Base-by-base conservation (phyloP, 2,113 vertebrate species). In the Murina feae region DNA sequence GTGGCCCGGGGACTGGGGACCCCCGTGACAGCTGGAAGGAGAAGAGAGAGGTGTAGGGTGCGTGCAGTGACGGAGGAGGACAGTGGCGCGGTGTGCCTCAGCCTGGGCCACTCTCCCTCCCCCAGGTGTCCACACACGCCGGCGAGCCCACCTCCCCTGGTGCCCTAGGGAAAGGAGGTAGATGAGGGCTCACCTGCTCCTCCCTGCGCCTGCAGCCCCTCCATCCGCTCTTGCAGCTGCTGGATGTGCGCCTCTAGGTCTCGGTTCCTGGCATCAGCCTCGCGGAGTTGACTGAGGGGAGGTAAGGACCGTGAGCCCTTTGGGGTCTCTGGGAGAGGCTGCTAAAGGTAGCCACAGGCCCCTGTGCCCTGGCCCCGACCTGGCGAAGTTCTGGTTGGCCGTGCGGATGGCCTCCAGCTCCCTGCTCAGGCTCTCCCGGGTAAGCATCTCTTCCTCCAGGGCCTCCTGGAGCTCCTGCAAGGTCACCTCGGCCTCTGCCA, bases 21-120 rank as follows among this genome's bases (percentile, higher is more conserved):
- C 96, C 97, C 96, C 68, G 95, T 97, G 96, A 97, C 93, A 90
- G 97, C 97, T 97, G 97, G 93, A 98, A 98, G 97, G 95, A 97
- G 97, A 98, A 98, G 96, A 97, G 90, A 98, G 51, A 97, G 78
- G 94, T 90, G 69, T 95, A 97, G 95, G 93, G 83, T 9, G 83
- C 35, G 92, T 95, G 84, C 76, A 94, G 74, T 86, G 84, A 21
- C 28, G 10, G 47, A 81, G 83, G 60, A 95, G 75, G 95, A 93
- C 84, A 30, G 92, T 89, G 91, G 78, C 39, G 91, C 25, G 49
- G 95, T 86, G 90, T 96, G 94, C 89, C 90, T 92, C 93, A 96
- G 96, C 93, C 84, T 92, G 93, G 87, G 78, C 87, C 93, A 93
- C 95, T 85, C 71, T 53, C 71, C 96, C 86, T 75, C 80, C 80